Percentiles rank a stretch among this genome's conserved stretches.
These are phyloP conservation scores for Panthera tigris DNA, from an alignment of 2,113 vertebrate genomes.

Conservation along the genomic window DNA sequence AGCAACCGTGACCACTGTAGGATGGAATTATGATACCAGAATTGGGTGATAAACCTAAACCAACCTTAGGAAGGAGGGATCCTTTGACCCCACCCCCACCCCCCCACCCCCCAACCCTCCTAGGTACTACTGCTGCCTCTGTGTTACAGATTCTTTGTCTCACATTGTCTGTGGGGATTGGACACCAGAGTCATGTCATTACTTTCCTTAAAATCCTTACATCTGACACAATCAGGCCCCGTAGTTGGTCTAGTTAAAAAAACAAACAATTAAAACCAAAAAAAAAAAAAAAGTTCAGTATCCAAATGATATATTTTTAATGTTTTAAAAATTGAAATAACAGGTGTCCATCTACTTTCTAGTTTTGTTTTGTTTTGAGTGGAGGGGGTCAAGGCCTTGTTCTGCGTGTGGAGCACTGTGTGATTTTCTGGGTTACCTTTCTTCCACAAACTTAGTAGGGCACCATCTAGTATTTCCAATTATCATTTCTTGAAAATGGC, in stretches of 20 bases:
- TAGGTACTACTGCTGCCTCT: background rate
- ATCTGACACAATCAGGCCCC: background rate
- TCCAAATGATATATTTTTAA: background rate
- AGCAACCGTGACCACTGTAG: background rate
- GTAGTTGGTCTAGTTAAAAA: background rate
- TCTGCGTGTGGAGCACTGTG: background rate
- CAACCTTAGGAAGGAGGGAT: background rate
- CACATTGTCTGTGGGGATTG: background rate
- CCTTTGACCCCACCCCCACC: background rate
- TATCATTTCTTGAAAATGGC: background rate
- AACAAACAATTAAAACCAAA: no score
- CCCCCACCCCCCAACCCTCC: background rate
- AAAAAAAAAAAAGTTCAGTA: background rate
- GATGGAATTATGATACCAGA: background rate
- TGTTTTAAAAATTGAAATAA: conserved; percentile 7
- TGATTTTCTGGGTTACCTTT: background rate
- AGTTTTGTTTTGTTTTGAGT: background rate
- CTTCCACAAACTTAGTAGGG: background rate
- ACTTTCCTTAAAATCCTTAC: background rate
- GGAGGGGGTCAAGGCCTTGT: background rate
- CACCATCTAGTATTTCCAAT: background rate
- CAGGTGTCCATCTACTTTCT: background rate
- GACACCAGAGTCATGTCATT: background rate
- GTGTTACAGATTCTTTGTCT: background rate
- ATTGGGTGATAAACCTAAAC: background rate